phyloP scores from a whole-genome alignment of 1,140 invertebrate species.

The Papilio dardanus region DNA sequence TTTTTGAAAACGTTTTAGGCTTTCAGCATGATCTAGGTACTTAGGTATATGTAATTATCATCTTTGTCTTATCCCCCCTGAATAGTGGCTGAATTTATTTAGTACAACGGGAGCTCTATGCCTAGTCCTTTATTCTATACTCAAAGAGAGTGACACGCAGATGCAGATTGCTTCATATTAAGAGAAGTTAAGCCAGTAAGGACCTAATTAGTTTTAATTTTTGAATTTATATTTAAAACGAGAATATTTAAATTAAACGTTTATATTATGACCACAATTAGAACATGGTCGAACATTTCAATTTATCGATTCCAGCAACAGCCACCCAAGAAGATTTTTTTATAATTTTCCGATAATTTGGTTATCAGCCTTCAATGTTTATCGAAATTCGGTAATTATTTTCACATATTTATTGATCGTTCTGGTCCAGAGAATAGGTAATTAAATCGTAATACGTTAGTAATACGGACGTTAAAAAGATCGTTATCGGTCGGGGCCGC shows the following conservation, averaged over 20 bases:
- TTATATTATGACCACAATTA: conserved; percentile 13
- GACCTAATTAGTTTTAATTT: not conserved
- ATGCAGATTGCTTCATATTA: too few relatives aligned
- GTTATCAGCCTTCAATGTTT: conserved; percentile 44
- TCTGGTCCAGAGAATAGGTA: conserved; percentile 48
- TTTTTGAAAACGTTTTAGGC: too few relatives aligned
- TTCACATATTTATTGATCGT: conserved; percentile 58
- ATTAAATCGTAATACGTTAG: conserved; percentile 47
- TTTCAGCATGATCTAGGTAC: too few relatives aligned
- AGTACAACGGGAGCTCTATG: too few relatives aligned
- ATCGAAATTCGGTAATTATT: conserved; percentile 53
- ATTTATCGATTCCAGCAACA: not conserved
- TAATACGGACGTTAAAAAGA: conserved; percentile 27
- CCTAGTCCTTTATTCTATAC: too few relatives aligned
- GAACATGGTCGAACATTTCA: not conserved
- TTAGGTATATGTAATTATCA: too few relatives aligned
- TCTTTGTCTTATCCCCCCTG: too few relatives aligned
- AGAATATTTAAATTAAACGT: not conserved
- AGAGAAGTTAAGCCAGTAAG: not conserved
- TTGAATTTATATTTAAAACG: not conserved
- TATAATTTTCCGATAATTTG: conserved; percentile 39
- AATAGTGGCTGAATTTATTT: too few relatives aligned
- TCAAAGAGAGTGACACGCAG: too few relatives aligned
- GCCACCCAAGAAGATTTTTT: conserved; percentile 51
- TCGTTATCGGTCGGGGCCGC: conserved; percentile 12